These are phyloP conservation scores for Eustalomyia histrio DNA, from an alignment of 2,888 invertebrate species.

Conservation along the genomic window DNA sequence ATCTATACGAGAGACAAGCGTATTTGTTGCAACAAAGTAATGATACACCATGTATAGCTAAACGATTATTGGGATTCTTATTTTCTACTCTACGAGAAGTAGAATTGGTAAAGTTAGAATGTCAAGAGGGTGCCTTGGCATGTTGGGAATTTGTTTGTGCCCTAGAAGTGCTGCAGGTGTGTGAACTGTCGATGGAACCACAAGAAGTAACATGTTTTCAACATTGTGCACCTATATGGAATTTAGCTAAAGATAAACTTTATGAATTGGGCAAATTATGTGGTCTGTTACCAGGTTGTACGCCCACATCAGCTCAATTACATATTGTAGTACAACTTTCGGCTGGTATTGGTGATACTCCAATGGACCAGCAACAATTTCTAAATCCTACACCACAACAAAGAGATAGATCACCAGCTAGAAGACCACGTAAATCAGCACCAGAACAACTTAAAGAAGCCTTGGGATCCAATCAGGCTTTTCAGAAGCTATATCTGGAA, in stretches of 20 bases:
- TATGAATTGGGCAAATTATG: constrained; percentile 91
- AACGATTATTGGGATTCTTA: constrained; percentile 92
- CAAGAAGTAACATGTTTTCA: constrained; percentile 88
- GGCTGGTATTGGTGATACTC: constrained; percentile 92
- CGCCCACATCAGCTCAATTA: constrained; percentile 91
- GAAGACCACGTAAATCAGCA: constrained; percentile 80
- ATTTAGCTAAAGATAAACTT: constrained; percentile 90
- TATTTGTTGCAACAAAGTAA: constrained; percentile 84
- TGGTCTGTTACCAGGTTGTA: constrained; percentile 91
- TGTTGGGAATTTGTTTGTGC: constrained; percentile 97
- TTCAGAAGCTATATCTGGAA: constrained; percentile 95
- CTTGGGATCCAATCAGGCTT: constrained; percentile 91
- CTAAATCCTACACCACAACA: constrained; percentile 75
- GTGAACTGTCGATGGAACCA: constrained; percentile 85
- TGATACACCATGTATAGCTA: constrained; percentile 85
- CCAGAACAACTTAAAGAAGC: constrained; percentile 94
- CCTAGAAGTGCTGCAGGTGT: constrained; percentile 91
- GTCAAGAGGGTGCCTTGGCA: constrained; percentile 90
- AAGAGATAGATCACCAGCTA: constrained; percentile 80
- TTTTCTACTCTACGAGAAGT: constrained; percentile 94
- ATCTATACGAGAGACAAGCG: constrained; percentile 95
- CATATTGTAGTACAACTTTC: constrained; percentile 94
- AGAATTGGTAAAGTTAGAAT: constrained; percentile 87
- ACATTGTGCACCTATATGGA: constrained; percentile 92
- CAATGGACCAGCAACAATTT: constrained; percentile 79